Evolutionary conservation across 2,888 invertebrate genomes (phyloP).

Genomic region (Tortrix viridana): DNA sequence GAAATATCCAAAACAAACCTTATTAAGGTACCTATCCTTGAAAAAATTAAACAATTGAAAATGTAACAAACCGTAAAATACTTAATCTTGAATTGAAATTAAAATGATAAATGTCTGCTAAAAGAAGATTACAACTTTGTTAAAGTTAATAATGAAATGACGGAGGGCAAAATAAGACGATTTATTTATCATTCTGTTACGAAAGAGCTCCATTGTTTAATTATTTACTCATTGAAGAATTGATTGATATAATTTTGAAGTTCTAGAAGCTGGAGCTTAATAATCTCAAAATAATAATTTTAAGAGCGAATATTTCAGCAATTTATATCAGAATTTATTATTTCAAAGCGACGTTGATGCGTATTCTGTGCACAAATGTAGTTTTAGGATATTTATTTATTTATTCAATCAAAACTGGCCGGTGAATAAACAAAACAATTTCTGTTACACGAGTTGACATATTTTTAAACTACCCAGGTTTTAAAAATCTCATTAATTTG

Average conservation of each 20-base stretch:
- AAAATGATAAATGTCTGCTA: constrained; percentile 34
- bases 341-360: too few species aligned
- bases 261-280: not conserved
- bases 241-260: constrained; percentile 25
- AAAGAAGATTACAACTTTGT: constrained; percentile 38
- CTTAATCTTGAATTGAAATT: not conserved
- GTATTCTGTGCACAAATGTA: too few species aligned
- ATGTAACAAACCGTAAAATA: not conserved
- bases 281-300: not conserved
- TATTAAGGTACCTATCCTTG: too few species aligned
- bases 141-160: constrained; percentile 27
- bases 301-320: not conserved
- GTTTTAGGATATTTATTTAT: too few species aligned
- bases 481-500: too few species aligned
- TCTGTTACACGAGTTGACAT: too few species aligned
- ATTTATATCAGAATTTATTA: too few species aligned
- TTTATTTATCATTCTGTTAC: constrained; percentile 22
- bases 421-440: too few species aligned
- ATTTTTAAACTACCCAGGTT: too few species aligned
- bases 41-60: not conserved
- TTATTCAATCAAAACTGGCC: too few species aligned
- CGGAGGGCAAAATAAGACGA: constrained; percentile 27
- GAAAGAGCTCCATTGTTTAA: constrained; percentile 6
- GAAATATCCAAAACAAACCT: too few species aligned
- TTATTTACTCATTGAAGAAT: constrained; percentile 29